Evolutionary conservation across 2,888 invertebrate genomes (phyloP).

Genomic region (Elysia crispata): DNA sequence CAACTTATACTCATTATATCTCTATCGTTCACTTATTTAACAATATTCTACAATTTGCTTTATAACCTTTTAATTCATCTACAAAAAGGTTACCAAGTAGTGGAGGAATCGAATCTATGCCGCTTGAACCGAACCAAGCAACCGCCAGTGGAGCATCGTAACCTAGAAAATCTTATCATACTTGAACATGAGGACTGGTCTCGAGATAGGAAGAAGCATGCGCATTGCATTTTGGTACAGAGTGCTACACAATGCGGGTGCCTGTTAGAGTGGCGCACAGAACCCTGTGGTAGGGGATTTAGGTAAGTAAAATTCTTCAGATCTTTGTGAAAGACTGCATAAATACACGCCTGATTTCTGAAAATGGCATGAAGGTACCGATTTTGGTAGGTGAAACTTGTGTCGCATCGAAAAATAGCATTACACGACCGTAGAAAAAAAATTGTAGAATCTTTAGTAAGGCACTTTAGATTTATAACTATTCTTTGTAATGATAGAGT

Average conservation of each 20-base stretch:
- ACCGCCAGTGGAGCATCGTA: constrained; percentile 48
- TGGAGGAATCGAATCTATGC: constrained; percentile 61
- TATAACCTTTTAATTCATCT: no score
- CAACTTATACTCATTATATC: neutral
- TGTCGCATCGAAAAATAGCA: no score
- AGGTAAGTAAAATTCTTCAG: constrained; percentile 58
- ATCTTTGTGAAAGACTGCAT: no score
- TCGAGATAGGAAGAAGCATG: constrained; percentile 60
- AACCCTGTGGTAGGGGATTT: constrained; percentile 55
- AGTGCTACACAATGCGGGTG: constrained; percentile 63
- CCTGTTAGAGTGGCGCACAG: constrained; percentile 65
- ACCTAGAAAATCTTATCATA: constrained; percentile 54
- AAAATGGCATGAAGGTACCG: no score
- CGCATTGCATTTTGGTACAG: constrained; percentile 66
- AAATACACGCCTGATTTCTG: no score
- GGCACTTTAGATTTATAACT: no score
- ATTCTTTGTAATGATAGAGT: no score
- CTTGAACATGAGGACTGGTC: constrained; percentile 66
- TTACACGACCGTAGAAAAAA: no score
- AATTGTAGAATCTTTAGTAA: no score
- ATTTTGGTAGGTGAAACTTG: no score
- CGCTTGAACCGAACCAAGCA: constrained; percentile 50
- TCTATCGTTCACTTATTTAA: neutral
- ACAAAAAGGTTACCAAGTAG: constrained; percentile 42
- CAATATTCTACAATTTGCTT: neutral